Base-by-base conservation (phyloP, 1,140 invertebrate species). In the Caligus rogercresseyi region DNA sequence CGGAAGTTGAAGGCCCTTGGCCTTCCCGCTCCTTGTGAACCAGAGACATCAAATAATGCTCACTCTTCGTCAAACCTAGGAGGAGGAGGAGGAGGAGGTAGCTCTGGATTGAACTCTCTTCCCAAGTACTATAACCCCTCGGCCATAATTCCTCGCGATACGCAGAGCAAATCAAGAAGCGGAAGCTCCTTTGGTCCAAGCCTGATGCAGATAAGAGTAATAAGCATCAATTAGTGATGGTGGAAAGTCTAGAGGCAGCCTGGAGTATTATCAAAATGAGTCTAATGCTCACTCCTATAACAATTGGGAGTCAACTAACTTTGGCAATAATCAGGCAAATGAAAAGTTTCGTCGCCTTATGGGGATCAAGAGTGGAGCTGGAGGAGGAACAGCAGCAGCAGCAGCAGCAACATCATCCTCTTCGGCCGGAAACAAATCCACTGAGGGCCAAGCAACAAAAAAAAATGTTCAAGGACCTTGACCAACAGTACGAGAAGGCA, bases 401-500 rank as follows among this genome's bases (percentile, higher is more conserved):
- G n/a, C n/a, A n/a, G n/a, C n/a, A n/a, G n/a, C n/a, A n/a, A n/a
- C n/a, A n/a, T 11, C 31, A 43, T 11, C 31, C n/a, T 43, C 31
- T 43, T n/a, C 7, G n/a, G n/a, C 31, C 7, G 7, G n/a, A 43
- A 43, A 25, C 16, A 26, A 52, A 7, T 15, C 11, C 13, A 13
- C 43, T 7, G 14, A 16, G n/a, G 43, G 43, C 3, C 19, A 2
- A 51, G 26, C 19, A 13, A 26, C n/a, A 15, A 11, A 11, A 13
- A 11, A 61, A 61, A 66, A 67, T 78, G 3, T 78, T 79, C 66
- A 63, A 70, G 3, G 69, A 74, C 57, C 68, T 79, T 52, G 77
- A 79, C 66, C 71, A 75, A 61, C 76, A 79, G 64, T 79, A 79
- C 66, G 73, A 77, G 64, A 73, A 74, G 69, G 78, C 77, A 25